phyloP scores from a whole-genome alignment of 2,888 invertebrate genomes.

The Diarsia rubi region DNA sequence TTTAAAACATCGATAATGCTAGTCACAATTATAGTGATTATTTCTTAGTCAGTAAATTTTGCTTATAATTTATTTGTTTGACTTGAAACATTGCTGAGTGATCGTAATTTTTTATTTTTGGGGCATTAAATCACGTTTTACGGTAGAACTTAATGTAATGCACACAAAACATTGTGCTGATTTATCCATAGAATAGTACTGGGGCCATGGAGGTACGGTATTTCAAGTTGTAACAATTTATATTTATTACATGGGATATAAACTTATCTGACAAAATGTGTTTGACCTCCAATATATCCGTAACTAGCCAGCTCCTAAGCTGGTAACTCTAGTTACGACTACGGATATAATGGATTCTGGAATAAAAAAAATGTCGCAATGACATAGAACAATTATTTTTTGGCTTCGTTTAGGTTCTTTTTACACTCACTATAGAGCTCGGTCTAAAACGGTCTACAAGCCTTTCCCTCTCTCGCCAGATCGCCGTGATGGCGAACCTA shows the following conservation, averaged over 20 bases:
- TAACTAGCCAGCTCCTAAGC: too few relatives aligned
- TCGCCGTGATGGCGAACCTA: background rate
- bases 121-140: background rate
- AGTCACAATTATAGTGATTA: background rate
- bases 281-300: background rate
- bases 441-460: background rate
- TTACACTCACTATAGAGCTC: background rate
- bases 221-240: background rate
- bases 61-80: conserved; percentile 5
- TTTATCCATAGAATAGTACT: background rate
- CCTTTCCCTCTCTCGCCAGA: background rate
- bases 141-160: background rate
- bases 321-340: too few relatives aligned
- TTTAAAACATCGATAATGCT: background rate
- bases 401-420: background rate
- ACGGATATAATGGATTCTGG: too few relatives aligned
- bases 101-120: background rate
- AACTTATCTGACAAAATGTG: too few relatives aligned
- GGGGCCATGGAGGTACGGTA: background rate
- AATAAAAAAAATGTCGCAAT: background rate
- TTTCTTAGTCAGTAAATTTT: conserved; percentile 7
- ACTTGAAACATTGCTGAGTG: background rate
- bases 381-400: background rate
- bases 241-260: too few relatives aligned
- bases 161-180: background rate